Base-by-base conservation (phyloP, 2,888 invertebrate genomes). In the Onchidella celtica region DNA sequence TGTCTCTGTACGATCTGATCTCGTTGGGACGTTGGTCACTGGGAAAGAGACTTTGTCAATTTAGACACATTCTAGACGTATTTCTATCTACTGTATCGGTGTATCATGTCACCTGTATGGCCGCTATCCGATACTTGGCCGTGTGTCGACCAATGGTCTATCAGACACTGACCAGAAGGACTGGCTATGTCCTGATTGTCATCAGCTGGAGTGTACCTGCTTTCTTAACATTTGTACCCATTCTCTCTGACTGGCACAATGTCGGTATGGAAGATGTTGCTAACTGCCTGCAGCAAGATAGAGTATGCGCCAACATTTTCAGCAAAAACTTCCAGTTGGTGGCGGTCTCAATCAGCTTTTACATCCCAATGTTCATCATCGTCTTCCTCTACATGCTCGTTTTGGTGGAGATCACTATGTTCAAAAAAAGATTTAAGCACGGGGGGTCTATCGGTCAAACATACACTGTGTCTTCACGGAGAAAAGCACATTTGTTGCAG, bases 61-160 rank as follows among this genome's bases (percentile, higher is more conserved):
- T 90, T 1, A 86, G 87, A 29, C 86, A 86, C 9, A 86, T 88
- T 70, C 83, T 89, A 68, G 90, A 90, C 74, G 89, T 89, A 68
- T 88, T 89, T 87, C 85, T 89, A 72, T 89, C 88, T 24, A 88
- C 90, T 6, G 88, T 90, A 14, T 91, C 91, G 14, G 89, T 91
- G 27, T 87, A 89, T 34, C 89, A 91, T 78, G 85, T 91, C 66
- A 88, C 87, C 9, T 89, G 89, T 81, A 79, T 91, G 40, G 88
- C 90, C 24, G 84, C 88, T 14, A 90, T 90, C 81, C 82, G 91
- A 21, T 91, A 90, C 79, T 80, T 90, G n/a, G 90, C 90, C 65
- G 89, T 91, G 2, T 90, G 91, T 83, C 76, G 86, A n/a, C 90
- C 90, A n/a, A 87, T 88, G 36, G 86, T 87, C 17, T 89, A 90